phyloP scores from a whole-genome alignment of 2,797 vertebrate genomes.

The Tadarida brasiliensis region DNA sequence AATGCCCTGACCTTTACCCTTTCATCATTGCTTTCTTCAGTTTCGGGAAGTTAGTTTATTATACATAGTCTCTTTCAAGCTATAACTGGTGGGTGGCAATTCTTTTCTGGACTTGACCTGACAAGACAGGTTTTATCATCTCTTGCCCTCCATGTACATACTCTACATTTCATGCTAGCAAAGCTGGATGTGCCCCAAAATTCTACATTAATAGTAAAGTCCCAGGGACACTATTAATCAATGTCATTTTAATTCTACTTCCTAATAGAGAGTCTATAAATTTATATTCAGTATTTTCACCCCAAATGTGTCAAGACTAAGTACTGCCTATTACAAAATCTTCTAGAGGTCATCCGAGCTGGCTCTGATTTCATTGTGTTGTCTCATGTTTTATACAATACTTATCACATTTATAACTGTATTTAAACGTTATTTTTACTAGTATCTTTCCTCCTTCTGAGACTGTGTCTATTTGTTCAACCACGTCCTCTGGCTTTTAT shows the following conservation, averaged over 20 bases:
- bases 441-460: neutral
- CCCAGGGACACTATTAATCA: constrained; percentile 30
- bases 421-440: neutral
- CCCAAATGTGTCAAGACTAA: neutral
- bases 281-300: neutral
- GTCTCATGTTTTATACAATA: neutral
- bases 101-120: neutral
- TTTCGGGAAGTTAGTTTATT: neutral
- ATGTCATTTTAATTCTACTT: neutral
- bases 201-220: constrained; percentile 43
- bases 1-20: neutral
- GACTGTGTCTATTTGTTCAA: neutral
- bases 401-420: neutral
- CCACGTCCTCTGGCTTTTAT: neutral
- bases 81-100: neutral
- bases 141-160: neutral
- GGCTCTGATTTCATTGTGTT: neutral
- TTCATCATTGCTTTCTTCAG: neutral
- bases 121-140: constrained; percentile 30
- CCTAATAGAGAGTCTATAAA: neutral
- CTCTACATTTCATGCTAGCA: neutral
- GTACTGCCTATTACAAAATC: neutral
- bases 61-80: constrained; percentile 4
- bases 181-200: neutral
- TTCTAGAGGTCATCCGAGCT: neutral